phyloP scores from a whole-genome alignment of 2,888 invertebrate species.

The Nineta flava region DNA sequence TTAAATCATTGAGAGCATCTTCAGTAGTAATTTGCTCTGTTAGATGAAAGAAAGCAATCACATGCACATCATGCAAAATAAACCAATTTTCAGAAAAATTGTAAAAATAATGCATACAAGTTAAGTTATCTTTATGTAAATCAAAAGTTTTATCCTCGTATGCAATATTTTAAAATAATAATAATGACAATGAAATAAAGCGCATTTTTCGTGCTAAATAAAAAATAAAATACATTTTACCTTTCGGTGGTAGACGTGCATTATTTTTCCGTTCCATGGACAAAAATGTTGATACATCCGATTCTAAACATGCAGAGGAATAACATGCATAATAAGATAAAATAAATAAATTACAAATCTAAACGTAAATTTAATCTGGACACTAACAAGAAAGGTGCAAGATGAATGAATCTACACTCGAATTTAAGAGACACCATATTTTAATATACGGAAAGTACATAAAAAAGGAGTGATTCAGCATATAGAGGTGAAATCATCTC shows the following conservation, averaged over 20 bases:
- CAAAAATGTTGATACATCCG: slow-evolving; percentile 10
- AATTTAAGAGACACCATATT: too few relatives aligned
- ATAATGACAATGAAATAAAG: neutral
- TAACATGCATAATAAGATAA: neutral
- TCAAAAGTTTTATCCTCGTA: neutral
- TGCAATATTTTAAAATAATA: neutral
- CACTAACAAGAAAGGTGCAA: too few relatives aligned
- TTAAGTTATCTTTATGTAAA: too few relatives aligned
- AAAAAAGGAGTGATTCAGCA: too few relatives aligned
- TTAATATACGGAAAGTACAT: too few relatives aligned
- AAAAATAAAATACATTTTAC: neutral
- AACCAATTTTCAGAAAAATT: neutral
- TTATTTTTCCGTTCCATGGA: slow-evolving; percentile 9
- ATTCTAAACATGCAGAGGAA: slow-evolving; percentile 7
- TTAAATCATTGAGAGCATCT: slow-evolving; percentile 4
- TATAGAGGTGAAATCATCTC: too few relatives aligned
- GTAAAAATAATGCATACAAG: too few relatives aligned
- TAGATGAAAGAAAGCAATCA: neutral
- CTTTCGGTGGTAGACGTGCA: slow-evolving; percentile 5
- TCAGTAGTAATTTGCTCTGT: neutral
- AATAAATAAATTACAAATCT: neutral
- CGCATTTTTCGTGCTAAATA: neutral
- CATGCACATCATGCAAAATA: neutral
- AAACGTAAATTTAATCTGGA: neutral
- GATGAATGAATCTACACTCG: too few relatives aligned